Evolutionary conservation across 1,140 invertebrate species (phyloP), one percentile per base, ranked within the genome.

Genomic region (Trichonephila clavata): DNA sequence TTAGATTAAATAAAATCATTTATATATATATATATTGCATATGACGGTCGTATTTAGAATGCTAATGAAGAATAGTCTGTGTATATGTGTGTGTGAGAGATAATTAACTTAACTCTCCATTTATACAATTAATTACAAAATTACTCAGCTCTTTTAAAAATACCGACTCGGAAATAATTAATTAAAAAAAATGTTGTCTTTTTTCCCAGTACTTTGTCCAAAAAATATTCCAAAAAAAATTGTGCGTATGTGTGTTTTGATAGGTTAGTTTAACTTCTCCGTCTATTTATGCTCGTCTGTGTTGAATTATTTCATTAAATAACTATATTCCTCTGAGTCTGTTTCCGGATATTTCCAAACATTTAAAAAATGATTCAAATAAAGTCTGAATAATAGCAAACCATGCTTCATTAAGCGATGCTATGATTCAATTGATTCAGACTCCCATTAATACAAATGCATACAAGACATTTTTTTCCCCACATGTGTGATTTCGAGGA

Each of bases 351-450:
- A 68, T 24, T 68, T 68, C 14, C n/a, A 27, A 68, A 24, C 65
- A 13, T 68, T 68, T 68, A 68, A 68, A 68, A 50, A 50, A 68
- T n/a, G 65, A 68, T 68, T 68, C 65, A 68, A n/a, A 24, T 27
- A 13, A 3, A 68, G 24, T 14, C n/a, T 77, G 14, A 27, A 32
- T 77, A 77, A 77, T 77, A 27, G 27, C 71, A 77, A 77, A 77
- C 18, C 27, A 14, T 18, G 71, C 14, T 77, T 77, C 27, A 77
- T 77, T 77, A 77, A 18, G 27, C 71, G 7, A 77, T 68, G 27
- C 27, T 77, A 77, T 77, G 71, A 77, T 77, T 39, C 32, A 68
- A 77, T 77, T 18, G 24, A 77, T 77, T 77, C 71, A 77, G 7
- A 32, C 14, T 77, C 32, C 32, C 71, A 77, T 77, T 32, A 77